Percentiles rank a stretch among this genome's conserved stretches.
These are phyloP conservation scores for Scarus forsteni DNA, from an alignment of 2,797 vertebrate genomes.

Conservation along the genomic window DNA sequence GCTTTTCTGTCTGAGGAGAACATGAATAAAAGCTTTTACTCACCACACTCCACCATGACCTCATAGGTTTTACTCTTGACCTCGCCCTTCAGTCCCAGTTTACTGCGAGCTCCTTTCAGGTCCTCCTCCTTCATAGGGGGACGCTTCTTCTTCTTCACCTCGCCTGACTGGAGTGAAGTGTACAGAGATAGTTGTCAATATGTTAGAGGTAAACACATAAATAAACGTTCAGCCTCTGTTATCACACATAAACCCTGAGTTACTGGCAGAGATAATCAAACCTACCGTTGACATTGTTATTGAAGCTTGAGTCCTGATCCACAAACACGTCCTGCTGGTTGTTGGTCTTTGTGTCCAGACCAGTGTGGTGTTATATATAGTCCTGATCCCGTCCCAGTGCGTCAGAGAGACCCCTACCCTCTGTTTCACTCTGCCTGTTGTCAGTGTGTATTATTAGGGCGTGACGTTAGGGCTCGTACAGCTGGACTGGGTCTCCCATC, in stretches of 20 bases:
- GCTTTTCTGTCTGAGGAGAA: conserved; percentile 14
- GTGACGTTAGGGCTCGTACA: conserved; percentile 68
- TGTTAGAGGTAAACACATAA: neutral
- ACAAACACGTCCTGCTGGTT: conserved; percentile 13
- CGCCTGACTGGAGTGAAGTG: conserved; percentile 67
- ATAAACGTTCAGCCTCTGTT: neutral
- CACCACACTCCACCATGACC: conserved; percentile 95
- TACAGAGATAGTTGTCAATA: neutral
- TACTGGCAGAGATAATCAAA: neutral
- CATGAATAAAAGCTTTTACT: conserved; percentile 67
- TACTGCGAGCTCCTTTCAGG: conserved; percentile 93
- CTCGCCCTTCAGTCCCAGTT: conserved; percentile 90
- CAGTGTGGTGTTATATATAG: conserved; percentile 73
- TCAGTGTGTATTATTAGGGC: conserved; percentile 85
- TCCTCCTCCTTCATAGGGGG: conserved; percentile 95
- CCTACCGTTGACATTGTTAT: conserved; percentile 84
- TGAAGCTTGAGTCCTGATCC: conserved; percentile 10
- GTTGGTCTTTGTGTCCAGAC: conserved; percentile 25
- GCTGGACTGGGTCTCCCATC: conserved; percentile 59
- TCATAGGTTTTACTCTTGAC: conserved; percentile 98
- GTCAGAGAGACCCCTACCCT: conserved; percentile 50
- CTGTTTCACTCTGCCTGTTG: conserved; percentile 67
- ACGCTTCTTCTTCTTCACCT: conserved; percentile 94
- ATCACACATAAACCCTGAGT: neutral
- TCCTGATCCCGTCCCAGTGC: conserved; percentile 47